Base-by-base conservation (phyloP, 2,113 vertebrate genomes). In the Puffinus mauretanicus region DNA sequence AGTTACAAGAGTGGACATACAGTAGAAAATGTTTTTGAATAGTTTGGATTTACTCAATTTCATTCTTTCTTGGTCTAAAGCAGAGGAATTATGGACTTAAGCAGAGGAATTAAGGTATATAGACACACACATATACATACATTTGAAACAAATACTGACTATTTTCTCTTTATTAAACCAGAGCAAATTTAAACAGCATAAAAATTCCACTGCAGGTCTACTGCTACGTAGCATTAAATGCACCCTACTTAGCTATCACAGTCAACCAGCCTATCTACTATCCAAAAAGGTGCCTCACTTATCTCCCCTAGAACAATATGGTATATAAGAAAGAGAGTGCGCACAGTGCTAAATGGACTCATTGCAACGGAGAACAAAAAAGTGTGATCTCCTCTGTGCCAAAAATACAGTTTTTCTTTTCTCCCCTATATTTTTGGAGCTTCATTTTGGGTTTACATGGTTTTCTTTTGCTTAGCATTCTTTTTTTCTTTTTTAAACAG, bases 331-430 rank as follows among this genome's bases (percentile, higher is more conserved):
- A 62, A 65, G 21, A 62, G n/a, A 55, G 5, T 2, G 5, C 0
- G 1, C 25, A 32, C 4, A 20, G 14, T 51, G 46, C 4, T 26
- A 72, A 76, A 72, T 5, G 15, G 5, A 61, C 20, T 46, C 9
- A 47, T 1, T 52, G 42, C 38, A 80, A 86, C 0, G 1, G 22
- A 67, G 20, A 77, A 49, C 6, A 83, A 82, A 64, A 12, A 24
- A 72, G 12, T 3, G 22, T 49, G 14, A 34, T 40, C 21, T 57
- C 22, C 5, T 88, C 29, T 51, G 12, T 51, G 12, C 5, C 30
- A 65, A 69, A 86, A 79, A 65, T 7, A 42, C 0, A 16, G 9
- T 1, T 0, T 9, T 0, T 47, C 75, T 61, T 34, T 27, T 10
- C 34, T 73, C 5, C 16, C n/a, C 7, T 42, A 1, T 21, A 25